Percentiles rank a stretch among this genome's conserved stretches.
Evolutionary conservation across 2,888 invertebrate species (phyloP).

Genomic region (Mimas tiliae): DNA sequence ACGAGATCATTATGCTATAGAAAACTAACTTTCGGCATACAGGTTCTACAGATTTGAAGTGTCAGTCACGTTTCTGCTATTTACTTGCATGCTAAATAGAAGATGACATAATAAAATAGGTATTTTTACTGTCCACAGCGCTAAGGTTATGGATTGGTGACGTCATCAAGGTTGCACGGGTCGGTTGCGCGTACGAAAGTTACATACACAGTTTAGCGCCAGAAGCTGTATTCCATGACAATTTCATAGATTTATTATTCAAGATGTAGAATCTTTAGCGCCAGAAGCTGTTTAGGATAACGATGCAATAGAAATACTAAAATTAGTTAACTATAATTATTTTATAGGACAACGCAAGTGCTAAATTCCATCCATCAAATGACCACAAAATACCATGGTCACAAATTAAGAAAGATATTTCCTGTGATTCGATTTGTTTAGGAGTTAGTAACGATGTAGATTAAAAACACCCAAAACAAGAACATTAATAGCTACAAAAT

Average conservation of each 20-base stretch:
- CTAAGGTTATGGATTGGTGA: constrained; percentile 53
- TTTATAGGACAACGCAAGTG: neutral
- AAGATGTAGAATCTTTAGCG: neutral
- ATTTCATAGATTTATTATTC: neutral
- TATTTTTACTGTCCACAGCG: constrained; percentile 25
- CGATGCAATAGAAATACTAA: too few species aligned
- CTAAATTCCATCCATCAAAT: too few species aligned
- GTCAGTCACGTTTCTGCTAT: constrained; percentile 20
- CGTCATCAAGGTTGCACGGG: constrained; percentile 63
- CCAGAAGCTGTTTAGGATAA: too few species aligned
- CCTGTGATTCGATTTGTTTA: too few species aligned
- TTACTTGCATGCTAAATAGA: constrained; percentile 11
- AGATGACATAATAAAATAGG: constrained; percentile 28
- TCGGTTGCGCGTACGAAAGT: constrained; percentile 57
- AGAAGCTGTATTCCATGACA: constrained; percentile 6
- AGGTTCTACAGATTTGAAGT: neutral
- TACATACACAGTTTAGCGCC: constrained; percentile 15
- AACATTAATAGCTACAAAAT: too few species aligned
- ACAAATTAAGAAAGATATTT: too few species aligned
- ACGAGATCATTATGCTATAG: neutral
- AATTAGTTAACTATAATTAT: neutral
- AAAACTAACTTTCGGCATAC: constrained; percentile 8
- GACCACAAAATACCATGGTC: too few species aligned
- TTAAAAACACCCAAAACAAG: too few species aligned
- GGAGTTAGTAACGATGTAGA: too few species aligned